Conservation (phyloP, 2,113 vertebrate species). For the Platichthys stellatus region DNA sequence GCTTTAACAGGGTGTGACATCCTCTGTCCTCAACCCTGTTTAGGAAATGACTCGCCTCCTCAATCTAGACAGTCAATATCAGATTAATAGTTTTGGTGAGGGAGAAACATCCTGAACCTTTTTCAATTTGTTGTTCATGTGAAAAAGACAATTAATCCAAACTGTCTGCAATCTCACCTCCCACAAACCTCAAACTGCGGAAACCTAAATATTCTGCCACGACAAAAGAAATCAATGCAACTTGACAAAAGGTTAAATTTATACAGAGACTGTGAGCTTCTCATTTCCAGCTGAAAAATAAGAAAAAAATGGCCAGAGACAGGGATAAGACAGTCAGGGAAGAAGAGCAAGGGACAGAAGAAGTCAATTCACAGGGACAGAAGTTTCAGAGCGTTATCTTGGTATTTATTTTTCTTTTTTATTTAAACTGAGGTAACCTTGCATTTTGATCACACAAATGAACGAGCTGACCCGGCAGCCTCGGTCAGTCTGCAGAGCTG, state of each 20-base stretch:
- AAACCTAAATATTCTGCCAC: no score
- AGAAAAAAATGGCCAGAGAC: not conserved
- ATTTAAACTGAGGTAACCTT: not conserved
- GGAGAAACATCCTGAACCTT: not conserved
- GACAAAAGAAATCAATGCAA: no score
- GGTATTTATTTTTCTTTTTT: not conserved
- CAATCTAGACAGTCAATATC: no score
- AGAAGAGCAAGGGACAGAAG: not conserved
- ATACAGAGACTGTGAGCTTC: not conserved
- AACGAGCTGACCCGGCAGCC: constrained; percentile 10
- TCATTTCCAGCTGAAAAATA: not conserved
- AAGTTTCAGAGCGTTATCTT: not conserved
- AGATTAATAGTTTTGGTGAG: no score
- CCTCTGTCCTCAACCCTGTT: not conserved
- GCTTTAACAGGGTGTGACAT: no score
- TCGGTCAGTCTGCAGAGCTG: not conserved
- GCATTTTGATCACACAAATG: constrained; percentile 28
- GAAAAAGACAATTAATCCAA: no score
- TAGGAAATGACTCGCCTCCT: not conserved
- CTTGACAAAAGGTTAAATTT: no score
- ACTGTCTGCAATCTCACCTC: no score
- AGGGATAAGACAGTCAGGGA: not conserved
- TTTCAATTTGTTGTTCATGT: not conserved
- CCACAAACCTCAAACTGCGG: no score
- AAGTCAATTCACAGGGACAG: not conserved